phyloP scores from a whole-genome alignment of 2,888 invertebrate genomes.

The Eulithis testata region DNA sequence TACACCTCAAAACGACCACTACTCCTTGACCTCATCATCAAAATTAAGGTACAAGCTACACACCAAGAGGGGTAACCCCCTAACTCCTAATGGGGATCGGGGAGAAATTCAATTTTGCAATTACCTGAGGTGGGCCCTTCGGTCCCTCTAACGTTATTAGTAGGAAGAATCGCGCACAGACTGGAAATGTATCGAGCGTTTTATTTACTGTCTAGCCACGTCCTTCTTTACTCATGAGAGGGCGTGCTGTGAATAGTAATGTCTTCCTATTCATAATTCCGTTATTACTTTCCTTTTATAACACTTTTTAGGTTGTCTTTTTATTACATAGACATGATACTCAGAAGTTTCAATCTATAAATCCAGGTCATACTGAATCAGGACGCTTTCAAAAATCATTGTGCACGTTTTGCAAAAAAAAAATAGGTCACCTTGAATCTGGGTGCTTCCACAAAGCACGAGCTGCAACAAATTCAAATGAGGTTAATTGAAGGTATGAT shows the following conservation, averaged over 20 bases:
- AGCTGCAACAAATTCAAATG: too few relatives aligned
- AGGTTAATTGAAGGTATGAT: too few relatives aligned
- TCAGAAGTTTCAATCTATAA: too few relatives aligned
- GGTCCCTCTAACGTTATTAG: constrained; percentile 56
- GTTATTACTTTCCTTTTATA: background rate
- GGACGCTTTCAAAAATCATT: too few relatives aligned
- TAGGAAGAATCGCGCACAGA: constrained; percentile 60
- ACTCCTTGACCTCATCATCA: constrained; percentile 51
- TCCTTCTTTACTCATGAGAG: constrained; percentile 12
- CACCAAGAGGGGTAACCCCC: background rate
- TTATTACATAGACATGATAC: too few relatives aligned
- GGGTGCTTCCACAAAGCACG: too few relatives aligned
- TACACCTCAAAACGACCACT: too few relatives aligned
- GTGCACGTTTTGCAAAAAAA: too few relatives aligned
- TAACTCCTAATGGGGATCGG: constrained; percentile 37
- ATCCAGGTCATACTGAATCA: too few relatives aligned
- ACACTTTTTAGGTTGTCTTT: background rate
- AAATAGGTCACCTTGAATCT: too few relatives aligned
- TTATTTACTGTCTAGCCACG: constrained; percentile 35
- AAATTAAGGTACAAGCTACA: constrained; percentile 60
- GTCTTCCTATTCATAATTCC: background rate
- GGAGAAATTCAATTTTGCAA: constrained; percentile 71
- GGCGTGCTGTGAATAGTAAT: constrained; percentile 9
- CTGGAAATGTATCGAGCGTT: constrained; percentile 49
- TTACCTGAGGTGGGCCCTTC: constrained; percentile 57